Percentiles rank a stretch among this genome's conserved stretches.
Evolutionary conservation across 2,113 vertebrate species (phyloP).

Genomic region (Uropsilus gracilis): DNA sequence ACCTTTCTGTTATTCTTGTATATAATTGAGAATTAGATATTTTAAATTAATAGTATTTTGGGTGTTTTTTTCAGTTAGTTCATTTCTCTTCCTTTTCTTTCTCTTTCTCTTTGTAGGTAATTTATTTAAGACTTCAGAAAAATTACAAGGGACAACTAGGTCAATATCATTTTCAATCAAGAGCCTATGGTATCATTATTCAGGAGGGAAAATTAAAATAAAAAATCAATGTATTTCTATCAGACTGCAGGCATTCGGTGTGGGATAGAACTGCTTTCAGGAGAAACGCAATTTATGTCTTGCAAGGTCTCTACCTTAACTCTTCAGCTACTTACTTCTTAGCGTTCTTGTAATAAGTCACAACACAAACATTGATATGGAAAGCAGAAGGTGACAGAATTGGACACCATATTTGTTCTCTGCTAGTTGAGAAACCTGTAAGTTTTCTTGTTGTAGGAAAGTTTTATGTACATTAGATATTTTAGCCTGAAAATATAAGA

Average conservation of each 20-base stretch:
- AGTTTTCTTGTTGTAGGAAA: not conserved
- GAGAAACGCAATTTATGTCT: not conserved
- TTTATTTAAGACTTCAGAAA: constrained; percentile 39
- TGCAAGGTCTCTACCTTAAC: not conserved
- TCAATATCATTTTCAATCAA: not conserved
- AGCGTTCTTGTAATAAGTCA: not conserved
- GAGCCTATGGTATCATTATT: not conserved
- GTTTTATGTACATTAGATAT: not conserved
- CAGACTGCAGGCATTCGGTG: not conserved
- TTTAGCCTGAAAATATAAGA: not conserved
- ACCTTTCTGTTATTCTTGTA: not conserved
- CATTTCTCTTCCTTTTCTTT: not conserved
- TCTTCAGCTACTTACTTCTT: not conserved
- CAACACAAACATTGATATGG: not conserved
- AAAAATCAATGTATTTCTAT: not conserved
- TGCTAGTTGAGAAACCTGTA: not conserved
- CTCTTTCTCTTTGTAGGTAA: not conserved
- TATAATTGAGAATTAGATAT: not conserved
- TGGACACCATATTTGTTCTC: not conserved
- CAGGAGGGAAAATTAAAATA: not conserved
- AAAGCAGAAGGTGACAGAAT: not conserved
- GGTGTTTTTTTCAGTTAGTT: not conserved
- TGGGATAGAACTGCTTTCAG: not conserved
- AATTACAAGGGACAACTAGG: not conserved
- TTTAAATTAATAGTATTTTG: not conserved